Evolutionary conservation across 1,140 invertebrate species (phyloP), one percentile per base, ranked within the genome.

Genomic region (Zelostemma sp.): DNA sequence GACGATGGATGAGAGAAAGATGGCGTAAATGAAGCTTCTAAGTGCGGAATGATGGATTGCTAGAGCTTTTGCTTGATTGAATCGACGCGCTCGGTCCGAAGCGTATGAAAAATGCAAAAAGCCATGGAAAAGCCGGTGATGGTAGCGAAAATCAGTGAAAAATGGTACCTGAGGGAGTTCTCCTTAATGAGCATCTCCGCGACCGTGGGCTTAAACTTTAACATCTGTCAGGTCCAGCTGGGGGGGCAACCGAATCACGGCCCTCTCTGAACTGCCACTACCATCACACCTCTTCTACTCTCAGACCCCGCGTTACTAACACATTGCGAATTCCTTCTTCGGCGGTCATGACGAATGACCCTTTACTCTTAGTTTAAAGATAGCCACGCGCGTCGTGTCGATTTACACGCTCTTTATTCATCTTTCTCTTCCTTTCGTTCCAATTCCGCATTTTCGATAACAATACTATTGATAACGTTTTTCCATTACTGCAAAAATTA

Each of bases 161-260:
- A n/a, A n/a, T n/a, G 15, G 33, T 82, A 85, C 83, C 83, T 85
- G 64, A 84, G 75, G 18, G 83, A 85, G 17, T 80, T 83, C 64
- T 83, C 82, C 73, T 85, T 85, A 74, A 82, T 81, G 40, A 85
- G 79, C 83, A 85, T 85, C 56, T 71, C 68, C 72, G 61, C 54
- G 56, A 75, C 60, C 57, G 69, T 61, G 72, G 43, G 11, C 58
- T 49, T 61, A 19, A 43, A 45, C 45, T 68, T 71, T 47, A 62
- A 73, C 65, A 63, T 68, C 53, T 49, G 66, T 49, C 61, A 68
- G 53, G 67, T 25, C 55, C 57, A 68, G 60, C 65, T 33, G 75
- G 11, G 48, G 75, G 11, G 48, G 65, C 63, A 45, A 62, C 69
- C 59, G 41, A 68, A 68, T 55, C 62, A 82, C 77, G 74, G 74